Evolutionary conservation across 2,797 vertebrate genomes (phyloP).

Genomic region (Chiloscyllium punctatum): DNA sequence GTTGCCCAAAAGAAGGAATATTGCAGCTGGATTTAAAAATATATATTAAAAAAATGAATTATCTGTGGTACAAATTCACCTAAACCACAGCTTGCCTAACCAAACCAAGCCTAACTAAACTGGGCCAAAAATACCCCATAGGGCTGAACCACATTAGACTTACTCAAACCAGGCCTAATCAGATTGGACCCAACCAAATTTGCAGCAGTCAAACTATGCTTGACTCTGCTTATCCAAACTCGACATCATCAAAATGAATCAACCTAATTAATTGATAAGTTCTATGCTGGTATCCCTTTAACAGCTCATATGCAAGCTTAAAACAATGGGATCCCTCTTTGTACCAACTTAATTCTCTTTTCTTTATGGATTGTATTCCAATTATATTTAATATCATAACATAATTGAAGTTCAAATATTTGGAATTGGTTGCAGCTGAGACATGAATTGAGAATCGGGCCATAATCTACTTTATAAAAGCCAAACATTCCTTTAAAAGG

Average conservation of each 20-base stretch:
- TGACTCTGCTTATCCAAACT: neutral
- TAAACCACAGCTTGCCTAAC: neutral
- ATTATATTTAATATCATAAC: neutral
- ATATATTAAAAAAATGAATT: neutral
- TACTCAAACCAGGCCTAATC: neutral
- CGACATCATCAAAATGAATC: neutral
- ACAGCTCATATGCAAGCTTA: neutral
- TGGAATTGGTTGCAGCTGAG: neutral
- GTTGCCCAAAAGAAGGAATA: neutral
- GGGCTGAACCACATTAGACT: neutral
- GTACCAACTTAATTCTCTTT: neutral
- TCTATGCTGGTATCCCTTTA: neutral
- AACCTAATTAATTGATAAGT: neutral
- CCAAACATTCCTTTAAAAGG: neutral
- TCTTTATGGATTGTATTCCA: neutral
- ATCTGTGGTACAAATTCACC: neutral
- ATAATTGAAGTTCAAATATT: neutral
- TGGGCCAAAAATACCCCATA: neutral
- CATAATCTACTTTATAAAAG: neutral
- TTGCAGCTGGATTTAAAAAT: slow-evolving; percentile 21
- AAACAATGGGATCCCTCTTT: neutral
- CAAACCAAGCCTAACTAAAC: slow-evolving; percentile 13
- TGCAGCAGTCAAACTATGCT: too few relatives aligned
- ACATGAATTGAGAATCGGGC: neutral
- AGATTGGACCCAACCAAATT: neutral